Percentiles rank a stretch among this genome's conserved stretches.
phyloP scores from a whole-genome alignment of 2,797 vertebrate species.

The Pampus argenteus region DNA sequence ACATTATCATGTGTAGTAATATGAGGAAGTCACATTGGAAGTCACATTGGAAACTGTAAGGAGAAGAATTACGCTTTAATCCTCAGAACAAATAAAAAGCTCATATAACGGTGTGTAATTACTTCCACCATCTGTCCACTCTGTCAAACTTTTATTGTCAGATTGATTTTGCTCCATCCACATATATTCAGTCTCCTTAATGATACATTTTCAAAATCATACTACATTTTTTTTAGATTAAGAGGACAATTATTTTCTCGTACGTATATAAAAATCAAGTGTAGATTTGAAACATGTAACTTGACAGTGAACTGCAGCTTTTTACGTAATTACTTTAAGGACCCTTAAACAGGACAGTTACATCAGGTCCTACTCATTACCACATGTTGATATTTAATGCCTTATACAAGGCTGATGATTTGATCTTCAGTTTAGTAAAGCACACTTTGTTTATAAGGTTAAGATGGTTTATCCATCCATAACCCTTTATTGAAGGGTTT shows the following conservation, averaged over 20 bases:
- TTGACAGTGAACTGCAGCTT: background rate
- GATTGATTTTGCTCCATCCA: background rate
- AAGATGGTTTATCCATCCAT: no score
- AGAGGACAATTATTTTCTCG: background rate
- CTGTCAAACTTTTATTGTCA: background rate
- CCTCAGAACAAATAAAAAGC: conserved; percentile 6
- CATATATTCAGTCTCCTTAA: background rate
- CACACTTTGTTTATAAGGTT: no score
- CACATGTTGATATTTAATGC: background rate
- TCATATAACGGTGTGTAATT: conserved; percentile 36
- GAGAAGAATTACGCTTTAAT: conserved; percentile 20
- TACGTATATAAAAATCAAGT: background rate
- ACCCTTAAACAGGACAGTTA: conserved; percentile 1
- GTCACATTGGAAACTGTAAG: conserved; percentile 10
- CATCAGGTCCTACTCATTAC: conserved; percentile 13
- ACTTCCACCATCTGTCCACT: conserved; percentile 31
- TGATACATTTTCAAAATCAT: background rate
- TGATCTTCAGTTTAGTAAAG: background rate
- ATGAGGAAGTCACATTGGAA: background rate
- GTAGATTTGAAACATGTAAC: background rate
- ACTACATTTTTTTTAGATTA: background rate
- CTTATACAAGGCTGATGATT: conserved; percentile 3
- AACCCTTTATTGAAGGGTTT: no score
- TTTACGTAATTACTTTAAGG: background rate
- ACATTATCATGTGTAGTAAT: conserved; percentile 30